phyloP scores from a whole-genome alignment of 2,113 vertebrate genomes.

The Odontophorus gujanensis region DNA sequence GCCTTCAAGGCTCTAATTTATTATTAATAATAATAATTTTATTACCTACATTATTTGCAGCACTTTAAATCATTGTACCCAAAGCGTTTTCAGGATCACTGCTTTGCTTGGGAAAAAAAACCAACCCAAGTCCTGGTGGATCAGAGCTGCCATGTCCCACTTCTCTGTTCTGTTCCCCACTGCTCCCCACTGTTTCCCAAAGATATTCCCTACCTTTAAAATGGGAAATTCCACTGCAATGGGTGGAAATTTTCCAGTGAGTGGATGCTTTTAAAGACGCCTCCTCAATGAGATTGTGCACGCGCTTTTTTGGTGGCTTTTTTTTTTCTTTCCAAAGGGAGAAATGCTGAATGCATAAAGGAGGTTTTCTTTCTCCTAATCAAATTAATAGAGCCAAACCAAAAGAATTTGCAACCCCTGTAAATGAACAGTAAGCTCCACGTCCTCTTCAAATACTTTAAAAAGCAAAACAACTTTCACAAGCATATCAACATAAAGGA shows the following conservation, averaged over 20 bases:
- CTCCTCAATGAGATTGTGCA: background rate
- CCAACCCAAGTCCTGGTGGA: background rate
- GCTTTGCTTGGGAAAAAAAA: background rate
- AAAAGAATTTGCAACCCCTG: background rate
- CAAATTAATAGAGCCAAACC: background rate
- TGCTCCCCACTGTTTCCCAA: background rate
- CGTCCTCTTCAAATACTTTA: background rate
- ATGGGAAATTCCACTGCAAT: background rate
- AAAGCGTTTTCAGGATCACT: background rate
- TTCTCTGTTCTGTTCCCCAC: background rate
- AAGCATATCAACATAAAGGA: background rate
- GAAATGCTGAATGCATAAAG: background rate
- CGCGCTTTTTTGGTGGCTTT: fast-evolving
- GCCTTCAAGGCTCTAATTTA: background rate
- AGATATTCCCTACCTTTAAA: background rate
- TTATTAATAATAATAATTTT: background rate
- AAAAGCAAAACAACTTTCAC: background rate
- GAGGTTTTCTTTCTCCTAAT: background rate
- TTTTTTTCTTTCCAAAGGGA: background rate
- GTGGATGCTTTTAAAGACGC: background rate
- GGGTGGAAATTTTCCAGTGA: fast-evolving
- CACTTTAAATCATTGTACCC: background rate
- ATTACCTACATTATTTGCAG: background rate
- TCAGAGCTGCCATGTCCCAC: background rate
- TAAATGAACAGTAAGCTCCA: fast-evolving